phyloP scores from a whole-genome alignment of 1,140 invertebrate genomes.

The Muscidifurax raptorellus region DNA sequence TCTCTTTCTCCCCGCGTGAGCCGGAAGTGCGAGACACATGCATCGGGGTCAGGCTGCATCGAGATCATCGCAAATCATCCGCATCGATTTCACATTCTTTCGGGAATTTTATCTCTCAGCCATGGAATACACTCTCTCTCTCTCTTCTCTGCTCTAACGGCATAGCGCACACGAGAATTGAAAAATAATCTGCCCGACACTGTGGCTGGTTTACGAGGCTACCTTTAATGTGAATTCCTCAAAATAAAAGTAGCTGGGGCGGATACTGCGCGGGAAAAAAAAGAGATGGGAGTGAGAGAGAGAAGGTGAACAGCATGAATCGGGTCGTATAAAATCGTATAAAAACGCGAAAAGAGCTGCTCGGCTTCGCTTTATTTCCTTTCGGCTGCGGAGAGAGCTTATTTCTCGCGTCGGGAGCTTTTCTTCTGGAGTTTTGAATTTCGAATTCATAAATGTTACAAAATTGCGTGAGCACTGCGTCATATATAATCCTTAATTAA shows the following conservation, averaged over 20 bases:
- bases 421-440: background rate
- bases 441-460: slow-evolving; percentile 34
- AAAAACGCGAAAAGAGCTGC: slow-evolving; percentile 40
- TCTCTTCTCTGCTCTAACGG: too few relatives aligned
- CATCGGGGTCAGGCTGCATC: slow-evolving; percentile 15
- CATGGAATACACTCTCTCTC: background rate
- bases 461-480: background rate
- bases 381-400: background rate
- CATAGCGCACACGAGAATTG: slow-evolving; percentile 1
- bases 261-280: background rate
- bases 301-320: background rate
- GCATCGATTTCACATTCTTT: slow-evolving; percentile 41
- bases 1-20: background rate
- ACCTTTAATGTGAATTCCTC: slow-evolving; percentile 23
- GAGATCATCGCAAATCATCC: slow-evolving; percentile 49
- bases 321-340: slow-evolving; percentile 46
- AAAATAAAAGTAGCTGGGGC: slow-evolving; percentile 14
- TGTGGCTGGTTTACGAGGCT: slow-evolving; percentile 13
- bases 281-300: background rate
- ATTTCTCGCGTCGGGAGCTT: background rate
- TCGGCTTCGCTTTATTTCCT: slow-evolving; percentile 48
- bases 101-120: slow-evolving; percentile 7
- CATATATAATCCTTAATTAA: background rate
- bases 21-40: slow-evolving; percentile 26
- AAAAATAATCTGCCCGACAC: slow-evolving; percentile 32